Evolutionary conservation across 1,140 invertebrate genomes (phyloP).

Genomic region (Brachionus paranguensis): DNA sequence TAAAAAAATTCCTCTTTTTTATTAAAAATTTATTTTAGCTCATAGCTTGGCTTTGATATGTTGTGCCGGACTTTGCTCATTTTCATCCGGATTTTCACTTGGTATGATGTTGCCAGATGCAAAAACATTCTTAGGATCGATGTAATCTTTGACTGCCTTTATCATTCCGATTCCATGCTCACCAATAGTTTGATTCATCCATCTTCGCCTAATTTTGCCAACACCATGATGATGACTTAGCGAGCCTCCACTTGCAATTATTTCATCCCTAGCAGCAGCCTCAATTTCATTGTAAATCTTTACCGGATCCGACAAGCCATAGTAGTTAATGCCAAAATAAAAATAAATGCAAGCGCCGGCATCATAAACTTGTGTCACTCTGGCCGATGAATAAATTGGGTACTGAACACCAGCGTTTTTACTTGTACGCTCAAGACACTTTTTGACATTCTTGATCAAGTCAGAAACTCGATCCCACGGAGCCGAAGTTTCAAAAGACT

Average conservation of each 20-base stretch:
- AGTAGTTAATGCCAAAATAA: slow-evolving; percentile 86
- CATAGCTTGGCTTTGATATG: slow-evolving; percentile 31
- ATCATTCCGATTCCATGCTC: slow-evolving; percentile 68
- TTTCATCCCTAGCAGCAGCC: slow-evolving; percentile 56
- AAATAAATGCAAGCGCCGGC: slow-evolving; percentile 95
- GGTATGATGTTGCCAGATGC: slow-evolving; percentile 48
- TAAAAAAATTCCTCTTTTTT: neutral
- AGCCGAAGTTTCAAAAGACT: slow-evolving; percentile 96
- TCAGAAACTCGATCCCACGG: slow-evolving; percentile 69
- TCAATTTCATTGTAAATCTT: slow-evolving; percentile 71
- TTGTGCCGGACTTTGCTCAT: slow-evolving; percentile 13
- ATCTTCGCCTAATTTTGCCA: slow-evolving; percentile 80
- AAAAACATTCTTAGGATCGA: slow-evolving; percentile 92
- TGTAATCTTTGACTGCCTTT: slow-evolving; percentile 70
- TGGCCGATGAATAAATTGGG: slow-evolving; percentile 49
- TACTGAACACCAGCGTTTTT: slow-evolving; percentile 56
- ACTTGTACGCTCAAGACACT: slow-evolving; percentile 63
- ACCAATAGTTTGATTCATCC: slow-evolving; percentile 71
- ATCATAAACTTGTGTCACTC: slow-evolving; percentile 94
- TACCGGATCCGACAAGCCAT: slow-evolving; percentile 66
- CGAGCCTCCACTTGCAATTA: slow-evolving; percentile 79
- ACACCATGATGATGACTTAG: slow-evolving; percentile 94
- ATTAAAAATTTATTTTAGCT: neutral
- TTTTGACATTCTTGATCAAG: slow-evolving; percentile 40
- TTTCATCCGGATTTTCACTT: slow-evolving; percentile 12